These are phyloP conservation scores for Caenorhabditis sp. DNA, from an alignment of 2,888 invertebrate genomes.

Conservation along the genomic window DNA sequence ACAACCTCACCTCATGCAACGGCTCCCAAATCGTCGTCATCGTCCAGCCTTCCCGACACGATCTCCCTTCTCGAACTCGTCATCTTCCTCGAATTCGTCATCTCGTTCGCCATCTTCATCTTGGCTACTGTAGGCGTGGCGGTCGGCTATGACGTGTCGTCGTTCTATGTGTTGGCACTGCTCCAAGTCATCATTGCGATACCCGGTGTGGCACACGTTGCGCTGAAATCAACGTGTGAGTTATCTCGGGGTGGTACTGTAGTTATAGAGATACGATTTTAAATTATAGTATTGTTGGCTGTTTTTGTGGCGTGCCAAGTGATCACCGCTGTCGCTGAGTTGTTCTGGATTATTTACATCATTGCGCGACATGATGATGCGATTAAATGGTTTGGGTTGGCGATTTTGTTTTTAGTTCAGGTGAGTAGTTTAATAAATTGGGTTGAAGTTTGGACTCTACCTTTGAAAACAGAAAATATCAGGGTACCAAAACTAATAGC, in stretches of 20 bases:
- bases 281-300: slow-evolving; percentile 25
- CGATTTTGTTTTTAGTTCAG: not conserved
- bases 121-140: slow-evolving; percentile 30
- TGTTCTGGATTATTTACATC: slow-evolving; percentile 33
- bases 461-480: too few relatives aligned
- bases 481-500: too few relatives aligned
- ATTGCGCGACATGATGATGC: not conserved
- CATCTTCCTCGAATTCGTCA: slow-evolving; percentile 30
- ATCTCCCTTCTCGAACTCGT: slow-evolving; percentile 15
- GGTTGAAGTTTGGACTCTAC: too few relatives aligned
- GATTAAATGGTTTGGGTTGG: not conserved
- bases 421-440: too few relatives aligned
- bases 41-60: not conserved
- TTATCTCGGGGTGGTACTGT: too few relatives aligned
- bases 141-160: slow-evolving; percentile 16
- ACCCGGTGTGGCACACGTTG: slow-evolving; percentile 19
- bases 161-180: slow-evolving; percentile 25
- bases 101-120: slow-evolving; percentile 18
- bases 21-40: not conserved
- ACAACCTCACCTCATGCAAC: not conserved
- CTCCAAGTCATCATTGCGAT: slow-evolving; percentile 26
- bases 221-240: slow-evolving; percentile 13
- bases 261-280: not conserved
- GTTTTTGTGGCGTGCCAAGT: slow-evolving; percentile 23
- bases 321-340: slow-evolving; percentile 23